Evolutionary conservation across 2,888 invertebrate genomes (phyloP).

Genomic region (Sepiola atlantica): DNA sequence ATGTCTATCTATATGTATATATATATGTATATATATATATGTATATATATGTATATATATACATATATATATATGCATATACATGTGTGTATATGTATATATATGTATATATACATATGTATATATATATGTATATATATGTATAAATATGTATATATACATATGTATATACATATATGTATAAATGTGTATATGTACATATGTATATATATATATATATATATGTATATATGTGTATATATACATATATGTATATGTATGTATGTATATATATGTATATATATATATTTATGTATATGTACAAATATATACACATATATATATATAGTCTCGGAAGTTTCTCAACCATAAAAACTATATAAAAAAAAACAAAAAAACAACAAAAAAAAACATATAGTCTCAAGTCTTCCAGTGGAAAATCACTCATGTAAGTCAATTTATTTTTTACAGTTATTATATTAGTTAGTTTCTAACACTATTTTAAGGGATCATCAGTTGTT

Average conservation of each 20-base stretch:
- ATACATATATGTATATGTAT: background rate
- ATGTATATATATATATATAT: background rate
- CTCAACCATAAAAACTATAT: too few relatives aligned
- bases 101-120: background rate
- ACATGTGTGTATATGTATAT: background rate
- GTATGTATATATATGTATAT: background rate
- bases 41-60: background rate
- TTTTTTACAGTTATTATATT: too few relatives aligned
- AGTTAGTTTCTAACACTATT: too few relatives aligned
- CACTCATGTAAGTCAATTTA: too few relatives aligned
- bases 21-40: background rate
- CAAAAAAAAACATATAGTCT: too few relatives aligned
- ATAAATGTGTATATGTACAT: background rate
- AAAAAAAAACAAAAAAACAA: too few relatives aligned
- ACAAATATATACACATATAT: too few relatives aligned
- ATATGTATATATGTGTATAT: background rate
- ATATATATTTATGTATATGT: background rate
- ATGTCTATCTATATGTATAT: too few relatives aligned
- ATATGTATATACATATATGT: background rate
- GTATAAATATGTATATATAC: background rate
- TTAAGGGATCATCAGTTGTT: too few relatives aligned
- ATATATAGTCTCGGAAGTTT: too few relatives aligned
- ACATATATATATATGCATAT: background rate
- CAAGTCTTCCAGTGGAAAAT: too few relatives aligned
- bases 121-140: background rate